A percentile compares a stretch with the other conserved stretches of the same genome.
These are phyloP conservation scores for Sesamia inferens DNA, from an alignment of 2,888 invertebrate species.

Conservation along the genomic window DNA sequence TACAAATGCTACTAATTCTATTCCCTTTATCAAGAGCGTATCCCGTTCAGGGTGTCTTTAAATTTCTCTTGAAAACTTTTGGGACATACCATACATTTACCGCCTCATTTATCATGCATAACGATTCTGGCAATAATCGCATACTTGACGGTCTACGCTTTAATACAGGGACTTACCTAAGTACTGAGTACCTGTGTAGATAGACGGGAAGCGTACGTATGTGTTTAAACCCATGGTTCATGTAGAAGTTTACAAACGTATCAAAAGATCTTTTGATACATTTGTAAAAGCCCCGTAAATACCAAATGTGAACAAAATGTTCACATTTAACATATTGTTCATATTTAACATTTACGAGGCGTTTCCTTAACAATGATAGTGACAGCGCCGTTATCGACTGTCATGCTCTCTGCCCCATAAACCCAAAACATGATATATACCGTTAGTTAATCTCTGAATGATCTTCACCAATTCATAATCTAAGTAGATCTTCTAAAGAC, in stretches of 20 bases:
- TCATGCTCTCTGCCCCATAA: background rate
- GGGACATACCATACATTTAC: background rate
- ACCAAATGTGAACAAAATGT: no score
- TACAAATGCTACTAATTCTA: background rate
- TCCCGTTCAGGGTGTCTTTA: background rate
- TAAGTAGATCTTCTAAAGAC: background rate
- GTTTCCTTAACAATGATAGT: slow-evolving; percentile 24
- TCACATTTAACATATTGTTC: slow-evolving; percentile 5
- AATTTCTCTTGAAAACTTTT: background rate
- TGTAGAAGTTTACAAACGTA: slow-evolving; percentile 36
- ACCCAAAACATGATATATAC: background rate
- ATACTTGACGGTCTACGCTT: slow-evolving; percentile 1
- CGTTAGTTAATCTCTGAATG: no score
- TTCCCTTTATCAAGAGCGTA: no score
- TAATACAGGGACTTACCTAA: background rate
- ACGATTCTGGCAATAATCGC: slow-evolving; percentile 41
- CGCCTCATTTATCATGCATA: slow-evolving; percentile 20
- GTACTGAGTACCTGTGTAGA: background rate
- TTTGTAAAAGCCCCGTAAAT: no score
- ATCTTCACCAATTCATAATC: no score
- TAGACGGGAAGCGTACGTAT: background rate
- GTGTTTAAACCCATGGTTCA: slow-evolving; percentile 1
- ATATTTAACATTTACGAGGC: slow-evolving; percentile 17
- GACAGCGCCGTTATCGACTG: background rate
- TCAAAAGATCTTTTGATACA: slow-evolving; percentile 29